phyloP scores from a whole-genome alignment of 2,888 invertebrate species.

The Eurois occulta region DNA sequence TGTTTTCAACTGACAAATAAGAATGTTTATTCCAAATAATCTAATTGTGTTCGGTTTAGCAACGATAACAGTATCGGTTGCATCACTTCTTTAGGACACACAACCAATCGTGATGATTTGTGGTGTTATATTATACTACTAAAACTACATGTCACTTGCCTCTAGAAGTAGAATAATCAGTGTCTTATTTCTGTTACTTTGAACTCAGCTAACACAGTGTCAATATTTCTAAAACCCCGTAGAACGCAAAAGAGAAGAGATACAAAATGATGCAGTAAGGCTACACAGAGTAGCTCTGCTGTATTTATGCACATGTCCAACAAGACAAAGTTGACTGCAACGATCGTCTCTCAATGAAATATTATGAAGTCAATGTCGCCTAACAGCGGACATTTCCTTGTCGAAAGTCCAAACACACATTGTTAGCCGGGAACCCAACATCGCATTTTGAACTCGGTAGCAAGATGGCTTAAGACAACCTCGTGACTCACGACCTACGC shows the following conservation, averaged over 20 bases:
- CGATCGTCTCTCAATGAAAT: conserved; percentile 57
- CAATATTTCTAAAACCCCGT: conserved; percentile 19
- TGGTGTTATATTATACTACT: background rate
- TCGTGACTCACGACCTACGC: conserved; percentile 87
- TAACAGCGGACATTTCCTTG: conserved; percentile 64
- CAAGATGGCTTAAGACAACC: conserved; percentile 83
- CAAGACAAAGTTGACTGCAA: conserved; percentile 44
- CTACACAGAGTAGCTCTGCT: conserved; percentile 18
- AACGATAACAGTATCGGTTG: background rate
- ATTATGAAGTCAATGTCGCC: conserved; percentile 61
- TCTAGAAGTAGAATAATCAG: conserved; percentile 13
- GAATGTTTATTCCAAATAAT: background rate
- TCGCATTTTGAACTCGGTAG: conserved; percentile 79
- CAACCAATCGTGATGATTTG: background rate
- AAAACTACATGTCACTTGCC: background rate
- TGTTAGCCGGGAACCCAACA: conserved; percentile 68
- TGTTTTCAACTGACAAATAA: background rate
- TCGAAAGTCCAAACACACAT: conserved; percentile 70
- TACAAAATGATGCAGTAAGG: conserved; percentile 1
- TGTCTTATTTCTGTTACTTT: conserved; percentile 12
- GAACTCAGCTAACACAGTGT: background rate
- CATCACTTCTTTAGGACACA: conserved; percentile 18
- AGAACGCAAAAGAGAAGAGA: conserved; percentile 14
- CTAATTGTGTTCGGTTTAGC: background rate
- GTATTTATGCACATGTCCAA: conserved; percentile 35